Evolutionary conservation across 2,113 vertebrate genomes (phyloP).

Genomic region (Acrocephalus arundinaceus): DNA sequence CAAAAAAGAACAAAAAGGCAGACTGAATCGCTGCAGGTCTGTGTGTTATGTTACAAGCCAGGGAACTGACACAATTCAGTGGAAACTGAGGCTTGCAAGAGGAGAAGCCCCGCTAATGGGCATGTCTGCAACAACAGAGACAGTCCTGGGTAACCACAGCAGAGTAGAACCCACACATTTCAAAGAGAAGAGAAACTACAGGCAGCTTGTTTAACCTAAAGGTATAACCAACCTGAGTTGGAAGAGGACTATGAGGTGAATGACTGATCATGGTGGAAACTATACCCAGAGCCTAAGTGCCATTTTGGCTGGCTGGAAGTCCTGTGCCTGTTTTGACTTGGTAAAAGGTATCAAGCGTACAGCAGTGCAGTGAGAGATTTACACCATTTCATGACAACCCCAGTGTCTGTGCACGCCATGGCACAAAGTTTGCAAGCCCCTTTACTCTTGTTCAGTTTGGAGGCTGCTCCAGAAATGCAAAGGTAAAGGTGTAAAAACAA

Average conservation of each 20-base stretch:
- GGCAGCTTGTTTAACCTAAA: conserved; percentile 33
- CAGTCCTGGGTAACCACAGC: conserved; percentile 42
- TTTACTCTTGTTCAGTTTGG: not conserved
- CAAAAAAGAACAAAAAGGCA: conserved; percentile 44
- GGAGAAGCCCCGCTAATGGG: conserved; percentile 19
- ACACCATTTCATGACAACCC: not conserved
- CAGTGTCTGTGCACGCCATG: not conserved
- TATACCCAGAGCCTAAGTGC: not conserved
- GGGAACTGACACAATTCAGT: not conserved
- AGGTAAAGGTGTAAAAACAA: conserved; percentile 14
- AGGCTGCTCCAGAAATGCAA: conserved; percentile 32
- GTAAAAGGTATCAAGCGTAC: conserved; percentile 68
- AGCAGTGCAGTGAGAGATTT: not conserved
- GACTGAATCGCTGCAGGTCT: conserved; percentile 4
- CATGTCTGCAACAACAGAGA: conserved; percentile 32
- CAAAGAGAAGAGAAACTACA: conserved; percentile 50
- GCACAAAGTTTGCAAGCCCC: conserved; percentile 16
- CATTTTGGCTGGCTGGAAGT: conserved; percentile 19
- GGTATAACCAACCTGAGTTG: not conserved
- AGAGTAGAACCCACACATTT: conserved; percentile 37
- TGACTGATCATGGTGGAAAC: not conserved
- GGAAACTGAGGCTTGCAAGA: not conserved
- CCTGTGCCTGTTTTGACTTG: conserved; percentile 68
- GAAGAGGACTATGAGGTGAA: conserved; percentile 25
- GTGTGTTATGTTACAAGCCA: not conserved